Percentiles rank a stretch among this genome's conserved stretches.
These are phyloP conservation scores for Bathybates hornii DNA, from an alignment of 2,113 vertebrate species.

Conservation along the genomic window DNA sequence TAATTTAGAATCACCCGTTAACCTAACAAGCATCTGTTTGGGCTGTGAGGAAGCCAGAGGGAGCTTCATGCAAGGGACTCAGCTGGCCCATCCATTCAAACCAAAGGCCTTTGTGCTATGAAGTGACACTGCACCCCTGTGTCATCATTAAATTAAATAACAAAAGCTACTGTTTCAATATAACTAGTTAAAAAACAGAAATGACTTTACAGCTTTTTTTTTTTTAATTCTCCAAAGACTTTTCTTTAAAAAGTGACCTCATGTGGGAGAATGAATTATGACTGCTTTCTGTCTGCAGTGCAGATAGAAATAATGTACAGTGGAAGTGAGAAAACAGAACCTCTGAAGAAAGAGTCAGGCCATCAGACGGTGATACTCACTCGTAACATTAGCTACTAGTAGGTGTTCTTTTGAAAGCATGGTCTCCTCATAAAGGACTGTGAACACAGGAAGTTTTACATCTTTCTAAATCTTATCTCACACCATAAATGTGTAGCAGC, in stretches of 20 bases:
- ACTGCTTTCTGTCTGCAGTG: background rate
- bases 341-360: background rate
- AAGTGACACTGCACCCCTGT: background rate
- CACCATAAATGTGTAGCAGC: background rate
- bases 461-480: rapidly evolving
- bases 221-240: background rate
- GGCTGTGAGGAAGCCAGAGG: background rate
- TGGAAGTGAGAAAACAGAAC: background rate
- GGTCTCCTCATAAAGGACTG: background rate
- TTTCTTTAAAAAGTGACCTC: background rate
- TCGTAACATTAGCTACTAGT: rapidly evolving
- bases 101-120: background rate
- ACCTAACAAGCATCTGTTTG: background rate
- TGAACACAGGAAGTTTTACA: background rate
- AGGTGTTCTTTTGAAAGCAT: background rate
- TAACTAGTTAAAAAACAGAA: background rate
- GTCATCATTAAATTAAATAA: background rate
- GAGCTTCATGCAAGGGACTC: background rate
- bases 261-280: background rate
- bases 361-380: background rate
- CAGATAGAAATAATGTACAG: background rate
- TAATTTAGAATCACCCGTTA: background rate
- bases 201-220: background rate
- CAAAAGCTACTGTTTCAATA: background rate
- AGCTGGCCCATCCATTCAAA: background rate